Evolutionary conservation across 2,797 vertebrate genomes (phyloP), one percentile per base, ranked within the genome.

Genomic region (Aldrovandia affinis): DNA sequence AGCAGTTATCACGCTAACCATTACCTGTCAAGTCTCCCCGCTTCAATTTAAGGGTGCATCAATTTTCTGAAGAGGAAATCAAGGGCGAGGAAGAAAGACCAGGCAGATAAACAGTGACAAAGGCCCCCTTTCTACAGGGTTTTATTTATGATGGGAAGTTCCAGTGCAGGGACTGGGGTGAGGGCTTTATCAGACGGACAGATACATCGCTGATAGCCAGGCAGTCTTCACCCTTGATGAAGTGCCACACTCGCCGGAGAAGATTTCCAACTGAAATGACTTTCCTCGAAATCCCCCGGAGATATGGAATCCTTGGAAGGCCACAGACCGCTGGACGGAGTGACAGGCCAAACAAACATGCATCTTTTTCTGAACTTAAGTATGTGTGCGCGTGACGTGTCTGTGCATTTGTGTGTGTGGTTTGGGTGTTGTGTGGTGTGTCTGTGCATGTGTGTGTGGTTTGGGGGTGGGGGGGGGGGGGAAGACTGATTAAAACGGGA

Each of bases 61-160:
- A 97, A 98, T 99, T 99, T 99, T 98, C 97, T 98, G 98, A 99
- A 99, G 98, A 99, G 97, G 97, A 99, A 99, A 98, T 98, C 98
- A 99, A 99, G 97, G 97, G 96, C 96, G 95, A 97, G 97, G 96
- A 97, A 98, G 97, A 98, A 99, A 98, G 98, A 97, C 95, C 94
- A 95, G 96, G 94, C 96, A 97, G 97, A 98, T 98, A 98, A 99
- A 98, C 97, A 97, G 96, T 97, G 97, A 98, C 97, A 99, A 99
- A 98, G 96, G 96, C 96, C 95, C 95, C 97, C 96, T 97, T 96
- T 98, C 90, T 95, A 92, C 89, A 92, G 91, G 92, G 92, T 95
- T 96, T 97, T 97, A 97, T 97, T 98, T 98, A 98, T 98, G 97
- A 97, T 98, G 97, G 97, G 97, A 97, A 97, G 97, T 97, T 96